Conservation (phyloP, 2,888 invertebrate species). For the Drosophila infuscata region DNA sequence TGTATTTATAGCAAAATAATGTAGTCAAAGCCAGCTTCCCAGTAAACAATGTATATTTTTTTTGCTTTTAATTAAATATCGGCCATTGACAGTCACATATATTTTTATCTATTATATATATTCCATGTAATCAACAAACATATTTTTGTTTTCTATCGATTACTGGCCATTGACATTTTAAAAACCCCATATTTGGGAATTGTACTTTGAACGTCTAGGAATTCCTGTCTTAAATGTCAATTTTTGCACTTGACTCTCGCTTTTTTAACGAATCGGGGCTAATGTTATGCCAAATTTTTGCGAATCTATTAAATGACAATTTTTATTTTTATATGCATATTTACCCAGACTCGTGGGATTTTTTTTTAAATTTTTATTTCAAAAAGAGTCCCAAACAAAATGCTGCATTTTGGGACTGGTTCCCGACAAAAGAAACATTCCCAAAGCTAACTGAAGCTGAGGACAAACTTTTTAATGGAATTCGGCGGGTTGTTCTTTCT, state of each 20-base stretch:
- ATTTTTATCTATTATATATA: not conserved
- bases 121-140: not conserved
- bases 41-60: not conserved
- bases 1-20: not conserved
- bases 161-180: conserved; percentile 26
- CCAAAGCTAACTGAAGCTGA: not conserved
- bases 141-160: not conserved
- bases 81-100: conserved; percentile 32
- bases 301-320: conserved; percentile 12
- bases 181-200: not conserved
- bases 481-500: not conserved
- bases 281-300: conserved; percentile 9
- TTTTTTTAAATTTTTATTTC: conserved; percentile 17
- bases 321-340: conserved; percentile 45
- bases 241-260: conserved; percentile 30
- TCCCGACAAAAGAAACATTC: not conserved
- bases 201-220: conserved; percentile 60
- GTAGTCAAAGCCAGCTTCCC: not conserved
- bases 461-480: not conserved
- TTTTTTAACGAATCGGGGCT: conserved; percentile 4
- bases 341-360: conserved; percentile 36
- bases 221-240: conserved; percentile 57
- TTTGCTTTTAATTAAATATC: conserved; percentile 8
- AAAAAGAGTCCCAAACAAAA: conserved; percentile 24
- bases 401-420: conserved; percentile 14